Evolutionary conservation across 2,113 vertebrate genomes (phyloP).

Genomic region (Australoheros scitulus): DNA sequence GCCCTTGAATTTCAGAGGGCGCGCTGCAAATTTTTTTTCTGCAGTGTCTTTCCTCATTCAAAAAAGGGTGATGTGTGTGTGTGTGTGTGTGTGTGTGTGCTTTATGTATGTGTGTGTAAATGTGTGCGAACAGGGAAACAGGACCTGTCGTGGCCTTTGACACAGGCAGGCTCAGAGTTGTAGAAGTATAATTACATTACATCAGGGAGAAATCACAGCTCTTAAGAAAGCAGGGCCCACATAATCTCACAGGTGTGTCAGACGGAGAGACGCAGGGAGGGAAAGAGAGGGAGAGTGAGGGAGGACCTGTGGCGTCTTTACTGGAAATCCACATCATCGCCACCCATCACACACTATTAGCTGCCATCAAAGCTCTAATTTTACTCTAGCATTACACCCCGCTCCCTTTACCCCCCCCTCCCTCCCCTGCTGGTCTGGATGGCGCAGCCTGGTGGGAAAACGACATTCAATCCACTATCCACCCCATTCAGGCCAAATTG

Average conservation of each 20-base stretch:
- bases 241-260: slow-evolving; percentile 81
- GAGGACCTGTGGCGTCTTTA: slow-evolving; percentile 76
- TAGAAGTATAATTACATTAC: slow-evolving; percentile 81
- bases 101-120: background rate
- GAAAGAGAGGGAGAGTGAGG: slow-evolving; percentile 16
- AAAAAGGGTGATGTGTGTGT: background rate
- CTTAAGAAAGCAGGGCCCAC: slow-evolving; percentile 66
- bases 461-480: slow-evolving; percentile 88
- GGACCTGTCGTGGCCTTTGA: slow-evolving; percentile 66
- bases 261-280: slow-evolving; percentile 22
- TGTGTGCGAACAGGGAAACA: slow-evolving; percentile 34
- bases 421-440: slow-evolving; percentile 81
- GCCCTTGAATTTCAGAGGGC: slow-evolving; percentile 2
- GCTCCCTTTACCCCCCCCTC: slow-evolving; percentile 63
- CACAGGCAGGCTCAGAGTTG: slow-evolving; percentile 46
- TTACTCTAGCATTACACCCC: slow-evolving; percentile 87
- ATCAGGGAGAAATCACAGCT: slow-evolving; percentile 82
- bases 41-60: background rate
- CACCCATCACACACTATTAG: slow-evolving; percentile 85
- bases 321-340: slow-evolving; percentile 82
- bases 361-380: slow-evolving; percentile 88
- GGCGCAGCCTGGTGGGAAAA: slow-evolving; percentile 89
- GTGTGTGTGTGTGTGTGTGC: no score
- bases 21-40: background rate
- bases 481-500: slow-evolving; percentile 85